Conservation (phyloP, 2,113 vertebrate species). For the Myotis lucifugus region DNA sequence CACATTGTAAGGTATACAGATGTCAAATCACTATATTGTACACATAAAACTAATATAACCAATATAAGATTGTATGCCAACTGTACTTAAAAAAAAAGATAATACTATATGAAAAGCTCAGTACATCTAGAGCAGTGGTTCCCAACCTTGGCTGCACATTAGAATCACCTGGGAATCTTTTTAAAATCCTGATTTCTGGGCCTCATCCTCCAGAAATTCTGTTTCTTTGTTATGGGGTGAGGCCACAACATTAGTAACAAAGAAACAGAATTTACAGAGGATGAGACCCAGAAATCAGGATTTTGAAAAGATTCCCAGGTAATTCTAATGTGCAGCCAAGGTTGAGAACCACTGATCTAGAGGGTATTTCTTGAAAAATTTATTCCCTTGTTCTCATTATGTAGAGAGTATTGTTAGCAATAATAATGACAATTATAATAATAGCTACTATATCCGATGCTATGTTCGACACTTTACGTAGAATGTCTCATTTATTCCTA, state of each 20-base stretch:
- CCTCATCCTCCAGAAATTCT: too few species aligned
- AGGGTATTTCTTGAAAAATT: constrained; percentile 5
- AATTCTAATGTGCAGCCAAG: too few species aligned
- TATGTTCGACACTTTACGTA: not conserved
- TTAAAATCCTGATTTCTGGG: too few species aligned
- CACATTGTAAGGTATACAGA: not conserved
- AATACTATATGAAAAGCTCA: not conserved
- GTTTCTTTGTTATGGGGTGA: too few species aligned
- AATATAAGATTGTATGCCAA: not conserved
- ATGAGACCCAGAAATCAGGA: too few species aligned
- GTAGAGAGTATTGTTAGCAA: not conserved
- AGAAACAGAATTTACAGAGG: too few species aligned
- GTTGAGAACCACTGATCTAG: not conserved
- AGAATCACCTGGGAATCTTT: too few species aligned
- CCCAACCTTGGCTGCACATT: too few species aligned
- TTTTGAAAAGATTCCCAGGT: too few species aligned
- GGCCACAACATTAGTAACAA: too few species aligned
- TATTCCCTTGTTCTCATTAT: not conserved
- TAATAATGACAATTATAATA: not conserved
- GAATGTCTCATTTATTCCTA: not conserved
- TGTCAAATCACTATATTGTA: not conserved
- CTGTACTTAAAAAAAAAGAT: not conserved
- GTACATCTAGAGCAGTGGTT: not conserved
- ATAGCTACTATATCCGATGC: not conserved
- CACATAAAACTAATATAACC: not conserved